Evolutionary conservation across 2,888 invertebrate genomes (phyloP).

Genomic region (Drosophila emarginata): DNA sequence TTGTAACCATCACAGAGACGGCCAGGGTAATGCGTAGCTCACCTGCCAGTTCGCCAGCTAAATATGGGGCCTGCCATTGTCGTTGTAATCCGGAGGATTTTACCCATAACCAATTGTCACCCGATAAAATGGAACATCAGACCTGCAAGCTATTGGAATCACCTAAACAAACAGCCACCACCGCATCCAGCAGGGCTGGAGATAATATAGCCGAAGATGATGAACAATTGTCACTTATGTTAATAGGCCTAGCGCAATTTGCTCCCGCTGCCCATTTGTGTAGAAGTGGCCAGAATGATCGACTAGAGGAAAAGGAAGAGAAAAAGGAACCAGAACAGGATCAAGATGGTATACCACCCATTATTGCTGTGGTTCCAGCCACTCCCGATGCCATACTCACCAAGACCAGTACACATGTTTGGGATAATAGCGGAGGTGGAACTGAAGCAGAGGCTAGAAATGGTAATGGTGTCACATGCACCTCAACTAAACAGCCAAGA

Average conservation of each 20-base stretch:
- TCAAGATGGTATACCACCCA: conserved; percentile 83
- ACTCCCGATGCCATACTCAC: conserved; percentile 85
- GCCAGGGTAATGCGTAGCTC: conserved; percentile 66
- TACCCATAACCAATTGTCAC: conserved; percentile 76
- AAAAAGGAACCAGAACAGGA: background rate
- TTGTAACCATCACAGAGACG: conserved; percentile 72
- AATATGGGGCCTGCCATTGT: conserved; percentile 78
- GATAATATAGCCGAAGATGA: conserved; percentile 78
- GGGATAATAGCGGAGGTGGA: conserved; percentile 77
- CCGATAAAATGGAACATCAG: conserved; percentile 81
- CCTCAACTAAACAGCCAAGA: conserved; percentile 67
- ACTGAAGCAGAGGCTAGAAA: conserved; percentile 11
- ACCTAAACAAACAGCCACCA: conserved; percentile 58
- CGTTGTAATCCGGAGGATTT: conserved; percentile 82
- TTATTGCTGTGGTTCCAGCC: conserved; percentile 89
- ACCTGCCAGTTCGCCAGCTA: conserved; percentile 45
- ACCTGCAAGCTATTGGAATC: conserved; percentile 81
- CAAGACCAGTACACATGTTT: conserved; percentile 81
- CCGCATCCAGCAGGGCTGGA: background rate
- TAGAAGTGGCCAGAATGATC: conserved; percentile 44
- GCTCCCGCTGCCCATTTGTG: conserved; percentile 84
- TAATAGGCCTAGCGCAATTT: conserved; percentile 86
- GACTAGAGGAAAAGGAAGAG: background rate
- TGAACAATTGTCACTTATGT: conserved; percentile 86
- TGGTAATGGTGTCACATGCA: conserved; percentile 37